Base-by-base conservation (phyloP, 2,888 invertebrate genomes). In the Eupithecia tripunctaria region DNA sequence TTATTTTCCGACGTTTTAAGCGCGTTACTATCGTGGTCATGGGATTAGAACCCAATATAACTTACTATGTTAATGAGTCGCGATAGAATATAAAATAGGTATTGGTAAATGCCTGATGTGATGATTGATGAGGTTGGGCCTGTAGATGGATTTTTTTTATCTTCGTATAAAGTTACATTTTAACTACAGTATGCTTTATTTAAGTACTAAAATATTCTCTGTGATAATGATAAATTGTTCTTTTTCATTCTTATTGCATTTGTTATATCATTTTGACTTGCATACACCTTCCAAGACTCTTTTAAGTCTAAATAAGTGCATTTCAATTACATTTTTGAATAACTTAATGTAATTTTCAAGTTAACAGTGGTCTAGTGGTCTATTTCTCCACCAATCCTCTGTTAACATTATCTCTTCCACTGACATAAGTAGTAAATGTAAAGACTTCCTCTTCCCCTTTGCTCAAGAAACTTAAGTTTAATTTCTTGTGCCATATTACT, bases 401-500 rank as follows among this genome's bases (percentile, higher is more conserved):
- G 47, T 47, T 47, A 47, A 47, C 47, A n/a, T 8, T 47, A 65
- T 66, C 66, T 66, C 66, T 62, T 62, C 47, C 62, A 68, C 29
- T 66, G 38, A 43, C 65, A 27, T 29, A 32, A 32, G 32, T 32
- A 64, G 43, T 59, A 65, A 62, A 69, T 25, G 51, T 38, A 68
- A 62, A 47, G 62, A 60, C 66, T 62, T 72, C 56, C 36, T 71
- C 78, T 84, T 80, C 76, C 80, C 73, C 68, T 79, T 86, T 88
- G 87, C 87, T 87, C 87, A 87, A 87, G 43, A 76, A 81, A 81
- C 72, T 78, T 56, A 67, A 79, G 76, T 83, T 81, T 78, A 82
- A 84, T 85, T 85, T 86, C 84, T 89, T 84, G 91, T 91, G 91
- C 91, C 91, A 91, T 91, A 89, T 84, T 84, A 82, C 80, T 86